Conservation (phyloP, 2,888 invertebrate species). For the Melangyna quadrimaculata region DNA sequence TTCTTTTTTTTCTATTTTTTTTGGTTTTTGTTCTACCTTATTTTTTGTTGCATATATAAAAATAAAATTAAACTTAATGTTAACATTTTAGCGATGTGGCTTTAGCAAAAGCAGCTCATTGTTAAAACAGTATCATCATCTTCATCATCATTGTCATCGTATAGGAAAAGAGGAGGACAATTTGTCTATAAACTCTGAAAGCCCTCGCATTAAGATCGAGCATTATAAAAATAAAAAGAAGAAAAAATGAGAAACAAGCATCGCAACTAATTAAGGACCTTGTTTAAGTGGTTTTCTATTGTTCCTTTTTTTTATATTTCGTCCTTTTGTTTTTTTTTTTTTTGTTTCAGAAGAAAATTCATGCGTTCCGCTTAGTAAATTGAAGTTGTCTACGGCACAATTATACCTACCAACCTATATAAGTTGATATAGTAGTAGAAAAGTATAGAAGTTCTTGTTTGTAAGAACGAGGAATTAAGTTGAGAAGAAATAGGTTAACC, state of each 20-base stretch:
- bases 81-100: slow-evolving; percentile 63
- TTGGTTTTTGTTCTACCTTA: slow-evolving; percentile 40
- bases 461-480: neutral
- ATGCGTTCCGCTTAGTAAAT: slow-evolving; percentile 29
- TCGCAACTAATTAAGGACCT: slow-evolving; percentile 55
- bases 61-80: slow-evolving; percentile 51
- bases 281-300: slow-evolving; percentile 56
- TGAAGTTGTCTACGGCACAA: slow-evolving; percentile 12
- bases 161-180: slow-evolving; percentile 38
- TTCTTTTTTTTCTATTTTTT: slow-evolving; percentile 46
- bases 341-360: neutral
- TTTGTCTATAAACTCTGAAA: slow-evolving; percentile 60
- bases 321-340: neutral
- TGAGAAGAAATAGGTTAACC: slow-evolving; percentile 20
- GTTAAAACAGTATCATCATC: slow-evolving; percentile 46
- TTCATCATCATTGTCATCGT: neutral
- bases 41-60: neutral
- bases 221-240: neutral
- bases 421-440: neutral
- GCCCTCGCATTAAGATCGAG: slow-evolving; percentile 44
- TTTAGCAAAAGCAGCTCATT: slow-evolving; percentile 45
- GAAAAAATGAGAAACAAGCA: slow-evolving; percentile 10
- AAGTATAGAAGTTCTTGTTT: neutral
- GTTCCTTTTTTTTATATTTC: neutral
- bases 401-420: neutral